Evolutionary conservation across 2,797 vertebrate genomes (phyloP).

Genomic region (Fundulus diaphanus): DNA sequence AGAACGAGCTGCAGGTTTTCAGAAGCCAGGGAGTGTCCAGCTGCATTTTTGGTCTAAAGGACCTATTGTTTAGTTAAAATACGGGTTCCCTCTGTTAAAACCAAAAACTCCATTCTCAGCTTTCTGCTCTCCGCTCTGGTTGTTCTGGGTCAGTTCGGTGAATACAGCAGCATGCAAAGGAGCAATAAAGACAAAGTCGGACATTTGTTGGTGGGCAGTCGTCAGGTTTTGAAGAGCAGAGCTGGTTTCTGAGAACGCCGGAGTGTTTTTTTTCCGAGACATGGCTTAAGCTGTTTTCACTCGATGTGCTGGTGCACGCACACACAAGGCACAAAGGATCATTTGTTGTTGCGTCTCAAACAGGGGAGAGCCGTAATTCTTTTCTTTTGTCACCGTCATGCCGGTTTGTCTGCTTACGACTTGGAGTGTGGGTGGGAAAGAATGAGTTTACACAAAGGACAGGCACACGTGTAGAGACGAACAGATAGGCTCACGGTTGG

Average conservation of each 20-base stretch:
- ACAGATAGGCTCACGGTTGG: conserved; percentile 20
- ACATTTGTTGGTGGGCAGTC: conserved; percentile 9
- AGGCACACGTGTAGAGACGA: conserved; percentile 15
- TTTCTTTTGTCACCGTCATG: conserved; percentile 45
- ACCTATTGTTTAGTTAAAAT: conserved; percentile 41
- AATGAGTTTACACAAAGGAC: conserved; percentile 65
- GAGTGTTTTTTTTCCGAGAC: conserved; percentile 39
- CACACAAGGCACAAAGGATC: conserved; percentile 45
- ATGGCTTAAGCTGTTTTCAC: conserved; percentile 47
- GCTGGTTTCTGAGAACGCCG: conserved; percentile 37
- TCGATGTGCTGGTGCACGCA: conserved; percentile 30
- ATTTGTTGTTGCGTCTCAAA: conserved; percentile 48
- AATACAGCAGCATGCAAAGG: conserved; percentile 4
- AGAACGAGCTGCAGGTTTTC: conserved; percentile 38
- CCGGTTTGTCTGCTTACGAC: conserved; percentile 66
- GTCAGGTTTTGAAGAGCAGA: background rate
- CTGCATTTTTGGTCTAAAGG: conserved; percentile 34
- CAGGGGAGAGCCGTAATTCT: conserved; percentile 33
- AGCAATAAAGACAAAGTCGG: background rate
- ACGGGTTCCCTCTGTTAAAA: conserved; percentile 15
- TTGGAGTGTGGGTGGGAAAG: conserved; percentile 63
- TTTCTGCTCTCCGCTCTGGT: background rate
- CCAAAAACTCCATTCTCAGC: background rate
- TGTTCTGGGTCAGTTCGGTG: background rate
- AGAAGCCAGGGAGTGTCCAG: conserved; percentile 28